Evolutionary conservation across 1,140 invertebrate genomes (phyloP).

Genomic region (Caerostris darwini): DNA sequence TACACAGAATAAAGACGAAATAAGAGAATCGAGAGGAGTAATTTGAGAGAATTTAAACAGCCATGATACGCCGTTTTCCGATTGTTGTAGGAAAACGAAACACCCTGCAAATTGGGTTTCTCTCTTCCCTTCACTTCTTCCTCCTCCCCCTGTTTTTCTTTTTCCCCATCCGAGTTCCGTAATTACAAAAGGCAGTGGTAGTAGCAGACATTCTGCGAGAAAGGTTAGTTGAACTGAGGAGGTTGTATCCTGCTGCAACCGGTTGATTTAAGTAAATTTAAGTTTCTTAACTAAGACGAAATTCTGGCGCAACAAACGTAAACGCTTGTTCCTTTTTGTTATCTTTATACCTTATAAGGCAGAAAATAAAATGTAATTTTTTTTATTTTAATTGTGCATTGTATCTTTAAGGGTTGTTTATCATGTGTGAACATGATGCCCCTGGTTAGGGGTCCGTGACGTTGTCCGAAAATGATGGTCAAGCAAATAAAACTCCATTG

Average conservation of each 20-base stretch:
- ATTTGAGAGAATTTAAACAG: constrained; percentile 77
- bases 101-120: constrained; percentile 73
- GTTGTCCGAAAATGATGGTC: no score
- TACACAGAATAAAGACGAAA: constrained; percentile 66
- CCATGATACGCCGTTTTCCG: constrained; percentile 75
- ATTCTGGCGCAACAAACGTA: constrained; percentile 1
- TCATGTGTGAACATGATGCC: no score
- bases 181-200: constrained; percentile 46
- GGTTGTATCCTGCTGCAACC: not conserved
- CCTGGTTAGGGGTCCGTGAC: no score
- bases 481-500: no score
- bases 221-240: not conserved
- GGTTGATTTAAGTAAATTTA: constrained; percentile 56
- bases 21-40: constrained; percentile 28
- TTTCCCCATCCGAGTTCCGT: not conserved
- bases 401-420: no score
- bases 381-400: not conserved
- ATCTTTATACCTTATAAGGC: not conserved
- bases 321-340: not conserved
- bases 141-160: not conserved
- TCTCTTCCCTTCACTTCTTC: not conserved
- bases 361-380: not conserved
- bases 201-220: not conserved
- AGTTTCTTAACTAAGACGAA: constrained; percentile 30
- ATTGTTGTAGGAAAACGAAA: constrained; percentile 77